Base-by-base conservation (phyloP, 2,888 invertebrate species). In the Philereme transversata region DNA sequence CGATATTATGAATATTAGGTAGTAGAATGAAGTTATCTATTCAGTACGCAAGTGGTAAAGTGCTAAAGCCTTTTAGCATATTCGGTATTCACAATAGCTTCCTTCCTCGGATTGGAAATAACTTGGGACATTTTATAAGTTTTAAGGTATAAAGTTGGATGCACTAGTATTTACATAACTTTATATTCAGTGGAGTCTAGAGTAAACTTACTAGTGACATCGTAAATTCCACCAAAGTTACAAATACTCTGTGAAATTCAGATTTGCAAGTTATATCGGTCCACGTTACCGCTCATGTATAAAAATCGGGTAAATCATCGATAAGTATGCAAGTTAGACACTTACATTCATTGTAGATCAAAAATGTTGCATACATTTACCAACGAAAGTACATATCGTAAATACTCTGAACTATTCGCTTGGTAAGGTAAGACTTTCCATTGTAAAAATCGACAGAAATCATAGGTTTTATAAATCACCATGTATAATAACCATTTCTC, bases 121-220 rank as follows among this genome's bases (percentile, higher is more conserved):
- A 86, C 78, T 86, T 79, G 64, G 69, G 76, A 80, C 80, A 82
- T 85, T 88, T 87, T 85, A 82, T 82, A 87, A 87, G 83, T 86
- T 87, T 85, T 85, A 86, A 86, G 84, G 81, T 84, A 78, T 81
- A 68, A 77, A 86, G 83, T 86, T 83, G 75, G 76, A 76, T 85
- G 84, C 83, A 84, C 81, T 80, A 74, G 76, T 75, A 91, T 90
- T 90, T 86, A 82, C 91, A 91, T 90, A 91, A 89, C 86, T 90
- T 87, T 87, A 86, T 83, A 90, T 90, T 86, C 90, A 88, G 84
- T 82, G 85, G 81, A 81, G 83, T 78, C 76, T 83, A 81, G 81
- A 83, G 78, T 79, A 84, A 88, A 81, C 81, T 90, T 82, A 82
- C 84, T 80, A 80, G 85, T 84, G 83, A 86, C 81, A 78, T 86